Conservation (phyloP, 2,888 invertebrate genomes). For the Limnephilus marmoratus region DNA sequence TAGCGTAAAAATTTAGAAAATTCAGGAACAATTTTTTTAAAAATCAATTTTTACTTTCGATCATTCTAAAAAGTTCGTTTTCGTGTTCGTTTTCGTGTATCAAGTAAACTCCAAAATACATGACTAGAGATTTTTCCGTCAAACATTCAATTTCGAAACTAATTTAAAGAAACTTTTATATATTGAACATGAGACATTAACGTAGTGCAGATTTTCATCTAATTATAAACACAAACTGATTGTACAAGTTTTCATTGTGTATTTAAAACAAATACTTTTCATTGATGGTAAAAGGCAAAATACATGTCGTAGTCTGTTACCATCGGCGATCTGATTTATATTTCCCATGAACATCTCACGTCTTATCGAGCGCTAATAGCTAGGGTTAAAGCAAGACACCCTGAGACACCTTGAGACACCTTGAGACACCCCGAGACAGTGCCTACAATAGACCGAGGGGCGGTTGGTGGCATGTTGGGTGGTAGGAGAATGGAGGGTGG, state of each 20-base stretch:
- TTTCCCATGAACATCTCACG: not conserved
- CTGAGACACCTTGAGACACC: not conserved
- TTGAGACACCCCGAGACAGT: not conserved
- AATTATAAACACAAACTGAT: not conserved
- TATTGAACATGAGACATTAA: too few relatives aligned
- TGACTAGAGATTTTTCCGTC: not conserved
- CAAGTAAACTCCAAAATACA: too few relatives aligned
- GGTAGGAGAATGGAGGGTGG: constrained; percentile 23
- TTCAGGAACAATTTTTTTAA: too few relatives aligned
- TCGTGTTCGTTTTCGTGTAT: too few relatives aligned
- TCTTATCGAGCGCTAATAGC: not conserved
- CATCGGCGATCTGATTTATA: not conserved
- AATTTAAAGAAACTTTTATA: not conserved
- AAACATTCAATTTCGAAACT: not conserved
- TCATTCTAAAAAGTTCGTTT: not conserved
- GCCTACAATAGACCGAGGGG: not conserved
- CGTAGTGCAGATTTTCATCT: too few relatives aligned
- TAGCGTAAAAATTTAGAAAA: too few relatives aligned
- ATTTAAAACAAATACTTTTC: too few relatives aligned
- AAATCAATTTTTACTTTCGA: not conserved
- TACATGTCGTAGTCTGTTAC: not conserved
- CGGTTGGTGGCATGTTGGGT: too few relatives aligned
- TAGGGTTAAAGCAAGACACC: not conserved
- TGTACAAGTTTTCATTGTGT: too few relatives aligned
- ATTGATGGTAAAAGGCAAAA: not conserved